These are phyloP conservation scores for Tricholauxania praeusta DNA, from an alignment of 2,888 invertebrate genomes.

Conservation along the genomic window DNA sequence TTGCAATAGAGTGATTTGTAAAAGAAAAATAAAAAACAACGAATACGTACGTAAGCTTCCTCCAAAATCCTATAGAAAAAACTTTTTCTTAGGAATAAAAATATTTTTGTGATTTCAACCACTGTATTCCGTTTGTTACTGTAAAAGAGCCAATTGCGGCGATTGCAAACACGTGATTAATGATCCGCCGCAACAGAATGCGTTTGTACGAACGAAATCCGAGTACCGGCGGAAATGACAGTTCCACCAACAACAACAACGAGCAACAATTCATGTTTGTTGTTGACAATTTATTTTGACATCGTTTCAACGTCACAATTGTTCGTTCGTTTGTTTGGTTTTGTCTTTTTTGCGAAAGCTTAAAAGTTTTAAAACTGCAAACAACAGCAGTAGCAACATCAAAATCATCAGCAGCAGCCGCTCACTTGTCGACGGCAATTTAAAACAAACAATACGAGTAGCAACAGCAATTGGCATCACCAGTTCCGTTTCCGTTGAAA, in stretches of 20 bases:
- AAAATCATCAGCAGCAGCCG: constrained; percentile 26
- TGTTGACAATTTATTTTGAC: constrained; percentile 35
- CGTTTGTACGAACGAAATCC: constrained; percentile 20
- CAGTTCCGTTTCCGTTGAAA: constrained; percentile 30
- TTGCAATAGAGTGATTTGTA: too few species aligned
- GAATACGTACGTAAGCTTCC: too few species aligned
- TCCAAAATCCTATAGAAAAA: too few species aligned
- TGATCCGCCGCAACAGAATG: constrained; percentile 11
- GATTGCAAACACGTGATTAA: constrained; percentile 23
- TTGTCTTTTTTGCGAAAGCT: constrained; percentile 7
- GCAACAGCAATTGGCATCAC: constrained; percentile 41
- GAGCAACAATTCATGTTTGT: constrained; percentile 34
- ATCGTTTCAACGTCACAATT: constrained; percentile 25
- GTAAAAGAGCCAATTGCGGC: constrained; percentile 16
- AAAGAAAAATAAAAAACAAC: too few species aligned
- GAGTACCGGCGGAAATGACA: constrained; percentile 40
- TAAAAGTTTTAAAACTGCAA: constrained; percentile 32
- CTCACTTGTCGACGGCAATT: constrained; percentile 1
- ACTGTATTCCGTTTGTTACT: neutral
- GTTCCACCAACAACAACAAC: constrained; percentile 29
- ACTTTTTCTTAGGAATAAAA: too few species aligned
- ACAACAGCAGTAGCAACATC: constrained; percentile 34
- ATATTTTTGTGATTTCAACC: neutral
- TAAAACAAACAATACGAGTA: constrained; percentile 36
- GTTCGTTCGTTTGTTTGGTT: constrained; percentile 22